A percentile compares a stretch with the other conserved stretches of the same genome.
Evolutionary conservation across 2,797 vertebrate genomes (phyloP).

Genomic region (Falco berigora): DNA sequence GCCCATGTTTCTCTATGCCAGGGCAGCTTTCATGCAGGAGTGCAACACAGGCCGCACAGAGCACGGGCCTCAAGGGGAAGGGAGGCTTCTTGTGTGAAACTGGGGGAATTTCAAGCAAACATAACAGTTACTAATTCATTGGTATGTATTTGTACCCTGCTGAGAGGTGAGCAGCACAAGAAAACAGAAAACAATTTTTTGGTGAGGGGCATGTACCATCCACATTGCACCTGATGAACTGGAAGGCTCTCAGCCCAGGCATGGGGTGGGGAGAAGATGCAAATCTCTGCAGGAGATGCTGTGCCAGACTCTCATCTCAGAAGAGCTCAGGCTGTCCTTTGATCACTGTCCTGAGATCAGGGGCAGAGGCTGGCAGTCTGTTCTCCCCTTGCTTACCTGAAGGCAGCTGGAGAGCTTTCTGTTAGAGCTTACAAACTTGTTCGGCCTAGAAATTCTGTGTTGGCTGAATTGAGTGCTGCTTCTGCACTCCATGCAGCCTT

Average conservation of each 20-base stretch:
- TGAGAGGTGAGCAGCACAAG: not conserved
- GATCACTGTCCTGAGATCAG: not conserved
- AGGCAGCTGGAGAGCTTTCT: not conserved
- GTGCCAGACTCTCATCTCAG: not conserved
- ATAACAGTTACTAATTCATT: not conserved
- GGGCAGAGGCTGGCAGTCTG: not conserved
- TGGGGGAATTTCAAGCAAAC: fast-evolving
- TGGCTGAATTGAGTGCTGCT: not conserved
- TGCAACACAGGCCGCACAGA: not conserved
- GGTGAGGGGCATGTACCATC: fast-evolving
- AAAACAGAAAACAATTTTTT: not conserved
- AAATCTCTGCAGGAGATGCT: not conserved
- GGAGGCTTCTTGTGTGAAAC: not conserved
- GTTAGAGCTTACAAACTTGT: not conserved
- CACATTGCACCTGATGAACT: not conserved
- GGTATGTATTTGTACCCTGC: not conserved
- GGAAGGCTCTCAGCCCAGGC: not conserved
- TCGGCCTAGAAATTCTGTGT: not conserved
- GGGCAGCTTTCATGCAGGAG: not conserved
- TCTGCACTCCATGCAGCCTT: not conserved
- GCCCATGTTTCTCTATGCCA: fast-evolving
- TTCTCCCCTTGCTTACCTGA: not conserved
- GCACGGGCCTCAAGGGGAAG: not conserved
- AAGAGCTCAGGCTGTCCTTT: not conserved
- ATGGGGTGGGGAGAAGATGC: not conserved